Evolutionary conservation across 2,888 invertebrate genomes (phyloP).

Genomic region (Chalcosyrphus nemorum): DNA sequence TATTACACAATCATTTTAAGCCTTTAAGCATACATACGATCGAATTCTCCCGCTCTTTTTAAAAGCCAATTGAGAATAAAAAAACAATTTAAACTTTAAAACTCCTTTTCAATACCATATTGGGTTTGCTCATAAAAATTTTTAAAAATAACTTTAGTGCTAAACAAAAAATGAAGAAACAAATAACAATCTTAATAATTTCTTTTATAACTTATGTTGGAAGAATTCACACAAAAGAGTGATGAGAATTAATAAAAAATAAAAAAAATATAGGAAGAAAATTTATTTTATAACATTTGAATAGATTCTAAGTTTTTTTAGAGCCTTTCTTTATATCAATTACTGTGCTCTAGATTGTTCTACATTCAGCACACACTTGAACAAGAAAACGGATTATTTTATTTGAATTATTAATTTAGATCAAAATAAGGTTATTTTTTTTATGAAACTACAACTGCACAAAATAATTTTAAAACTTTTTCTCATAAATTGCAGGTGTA

Average conservation of each 20-base stretch:
- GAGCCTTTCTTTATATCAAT: slow-evolving; percentile 1
- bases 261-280: neutral
- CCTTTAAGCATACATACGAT: no score
- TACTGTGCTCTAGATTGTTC: slow-evolving; percentile 30
- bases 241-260: slow-evolving; percentile 29
- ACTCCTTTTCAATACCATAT: slow-evolving; percentile 16
- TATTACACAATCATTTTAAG: no score
- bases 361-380: slow-evolving; percentile 49
- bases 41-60: no score
- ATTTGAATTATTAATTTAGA: neutral
- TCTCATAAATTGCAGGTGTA: neutral
- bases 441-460: neutral
- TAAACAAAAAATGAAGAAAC: neutral
- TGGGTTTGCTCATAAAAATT: neutral
- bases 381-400: slow-evolving; percentile 6
- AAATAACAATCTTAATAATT: slow-evolving; percentile 18
- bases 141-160: slow-evolving; percentile 26
- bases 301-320: slow-evolving; percentile 3
- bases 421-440: neutral
- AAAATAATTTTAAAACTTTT: neutral
- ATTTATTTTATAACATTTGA: slow-evolving; percentile 1
- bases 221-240: slow-evolving; percentile 49
- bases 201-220: neutral
- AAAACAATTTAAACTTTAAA: neutral
- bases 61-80: neutral